Evolutionary conservation across 2,797 vertebrate species (phyloP).

Genomic region (Alcedo atthis): DNA sequence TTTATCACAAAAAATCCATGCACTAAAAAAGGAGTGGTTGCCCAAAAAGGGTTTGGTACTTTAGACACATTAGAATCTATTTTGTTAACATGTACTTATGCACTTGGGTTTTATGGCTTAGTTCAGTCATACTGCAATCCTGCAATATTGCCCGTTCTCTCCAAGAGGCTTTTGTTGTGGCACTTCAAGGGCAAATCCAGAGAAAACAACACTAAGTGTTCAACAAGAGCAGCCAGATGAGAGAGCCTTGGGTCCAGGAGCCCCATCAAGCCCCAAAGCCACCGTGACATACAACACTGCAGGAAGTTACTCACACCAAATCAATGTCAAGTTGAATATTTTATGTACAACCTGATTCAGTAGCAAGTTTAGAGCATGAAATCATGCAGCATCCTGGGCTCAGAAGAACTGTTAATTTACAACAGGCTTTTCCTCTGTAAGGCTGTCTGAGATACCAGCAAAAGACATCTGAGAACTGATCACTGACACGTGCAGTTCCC

Average conservation of each 20-base stretch:
- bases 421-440: background rate
- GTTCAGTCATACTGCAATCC: background rate
- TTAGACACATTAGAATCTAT: background rate
- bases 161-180: background rate
- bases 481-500: background rate
- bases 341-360: background rate
- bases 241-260: background rate
- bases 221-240: background rate
- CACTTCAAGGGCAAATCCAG: background rate
- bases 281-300: background rate
- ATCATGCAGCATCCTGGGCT: background rate
- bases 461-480: background rate
- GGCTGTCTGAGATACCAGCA: background rate
- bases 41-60: background rate
- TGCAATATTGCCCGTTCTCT: background rate
- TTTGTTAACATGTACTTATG: background rate
- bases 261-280: background rate
- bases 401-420: background rate
- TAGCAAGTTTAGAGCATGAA: background rate
- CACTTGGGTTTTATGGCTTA: background rate
- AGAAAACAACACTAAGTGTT: background rate
- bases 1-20: conserved; percentile 14
- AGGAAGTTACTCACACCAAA: background rate
- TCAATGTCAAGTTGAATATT: background rate
- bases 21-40: background rate